These are phyloP conservation scores for Perithous albicinctus DNA, from an alignment of 2,888 invertebrate genomes.

Conservation along the genomic window DNA sequence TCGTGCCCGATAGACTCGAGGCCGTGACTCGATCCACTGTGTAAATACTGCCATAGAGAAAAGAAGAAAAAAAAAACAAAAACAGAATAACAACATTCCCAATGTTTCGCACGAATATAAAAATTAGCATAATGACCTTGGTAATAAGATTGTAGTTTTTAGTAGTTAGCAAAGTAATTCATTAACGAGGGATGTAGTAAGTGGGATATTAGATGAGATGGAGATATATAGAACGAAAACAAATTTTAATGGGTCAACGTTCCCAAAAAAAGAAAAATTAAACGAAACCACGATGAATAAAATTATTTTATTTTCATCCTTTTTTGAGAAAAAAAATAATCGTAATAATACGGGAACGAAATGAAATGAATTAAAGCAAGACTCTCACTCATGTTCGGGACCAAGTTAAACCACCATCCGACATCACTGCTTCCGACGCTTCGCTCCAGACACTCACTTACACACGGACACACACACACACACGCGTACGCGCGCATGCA, in stretches of 20 bases:
- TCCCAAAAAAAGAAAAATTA: slow-evolving; percentile 29
- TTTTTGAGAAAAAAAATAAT: slow-evolving; percentile 26
- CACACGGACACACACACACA: slow-evolving; percentile 4
- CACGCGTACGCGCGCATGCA: slow-evolving; percentile 11
- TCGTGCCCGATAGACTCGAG: not conserved
- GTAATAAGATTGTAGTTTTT: slow-evolving; percentile 56
- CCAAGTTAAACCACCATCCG: slow-evolving; percentile 81
- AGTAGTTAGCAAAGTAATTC: slow-evolving; percentile 63
- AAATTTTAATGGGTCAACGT: slow-evolving; percentile 27
- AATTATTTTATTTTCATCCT: slow-evolving; percentile 10
- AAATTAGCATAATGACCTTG: slow-evolving; percentile 43
- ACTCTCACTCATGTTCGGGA: slow-evolving; percentile 82
- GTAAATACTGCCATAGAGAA: slow-evolving; percentile 63
- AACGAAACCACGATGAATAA: slow-evolving; percentile 32
- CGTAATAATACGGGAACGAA: slow-evolving; percentile 15
- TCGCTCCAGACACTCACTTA: slow-evolving; percentile 60
- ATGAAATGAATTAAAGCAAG: slow-evolving; percentile 59
- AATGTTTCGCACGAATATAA: slow-evolving; percentile 64
- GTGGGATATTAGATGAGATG: slow-evolving; percentile 40
- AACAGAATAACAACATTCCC: slow-evolving; percentile 27
- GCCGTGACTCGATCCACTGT: slow-evolving; percentile 54
- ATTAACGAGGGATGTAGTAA: slow-evolving; percentile 44
- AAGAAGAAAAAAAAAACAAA: not conserved
- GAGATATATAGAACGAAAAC: slow-evolving; percentile 40
- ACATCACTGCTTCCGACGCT: slow-evolving; percentile 76